phyloP scores from a whole-genome alignment of 2,113 vertebrate species.

The Empidonax alnorum region DNA sequence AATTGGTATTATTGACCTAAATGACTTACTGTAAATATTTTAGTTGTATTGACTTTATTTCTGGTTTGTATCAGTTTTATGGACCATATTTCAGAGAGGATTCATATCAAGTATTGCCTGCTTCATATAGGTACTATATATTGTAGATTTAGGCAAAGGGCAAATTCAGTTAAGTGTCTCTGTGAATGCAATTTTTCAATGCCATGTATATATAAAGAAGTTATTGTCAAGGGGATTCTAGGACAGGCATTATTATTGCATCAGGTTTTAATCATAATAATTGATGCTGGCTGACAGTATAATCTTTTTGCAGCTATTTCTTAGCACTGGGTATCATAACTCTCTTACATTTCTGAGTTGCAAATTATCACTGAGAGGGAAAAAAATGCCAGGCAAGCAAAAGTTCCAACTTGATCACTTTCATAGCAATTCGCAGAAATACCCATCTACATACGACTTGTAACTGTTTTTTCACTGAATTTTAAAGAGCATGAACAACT shows the following conservation, averaged over 20 bases:
- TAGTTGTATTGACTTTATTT: neutral
- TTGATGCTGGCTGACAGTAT: neutral
- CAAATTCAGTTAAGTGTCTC: neutral
- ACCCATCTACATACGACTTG: neutral
- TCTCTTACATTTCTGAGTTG: neutral
- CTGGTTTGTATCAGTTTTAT: slow-evolving; percentile 1
- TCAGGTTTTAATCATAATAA: slow-evolving; percentile 9
- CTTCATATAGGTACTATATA: neutral
- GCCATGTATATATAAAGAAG: neutral
- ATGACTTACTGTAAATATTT: neutral
- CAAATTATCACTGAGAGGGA: neutral
- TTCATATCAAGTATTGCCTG: neutral
- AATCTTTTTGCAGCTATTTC: neutral
- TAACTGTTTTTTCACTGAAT: neutral
- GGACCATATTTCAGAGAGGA: neutral
- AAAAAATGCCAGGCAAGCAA: neutral
- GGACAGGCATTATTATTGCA: neutral
- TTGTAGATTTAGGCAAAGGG: neutral
- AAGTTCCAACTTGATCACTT: neutral
- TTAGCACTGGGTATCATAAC: neutral
- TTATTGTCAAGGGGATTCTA: neutral
- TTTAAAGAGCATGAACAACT: neutral
- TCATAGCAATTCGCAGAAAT: neutral
- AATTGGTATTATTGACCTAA: neutral
- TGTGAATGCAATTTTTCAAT: neutral